phyloP scores from a whole-genome alignment of 2,113 vertebrate genomes.

The Dipodomys spectabilis region DNA sequence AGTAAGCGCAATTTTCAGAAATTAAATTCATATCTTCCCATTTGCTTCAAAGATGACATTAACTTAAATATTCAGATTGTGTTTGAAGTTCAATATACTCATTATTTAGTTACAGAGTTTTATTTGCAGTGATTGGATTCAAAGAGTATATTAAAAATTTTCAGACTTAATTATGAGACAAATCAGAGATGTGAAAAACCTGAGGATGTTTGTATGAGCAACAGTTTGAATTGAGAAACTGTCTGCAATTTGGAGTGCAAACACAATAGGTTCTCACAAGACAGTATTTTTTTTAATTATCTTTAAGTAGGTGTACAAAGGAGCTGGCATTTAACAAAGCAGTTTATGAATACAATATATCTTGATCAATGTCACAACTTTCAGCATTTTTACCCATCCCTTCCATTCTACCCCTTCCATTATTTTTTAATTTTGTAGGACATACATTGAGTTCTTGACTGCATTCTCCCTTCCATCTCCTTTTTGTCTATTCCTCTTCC shows the following conservation, averaged over 20 bases:
- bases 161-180: neutral
- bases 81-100: slow-evolving; percentile 24
- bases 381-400: no score
- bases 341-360: no score
- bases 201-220: neutral
- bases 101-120: slow-evolving; percentile 16
- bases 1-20: neutral
- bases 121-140: neutral
- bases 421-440: no score
- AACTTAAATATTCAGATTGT: slow-evolving; percentile 34
- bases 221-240: neutral
- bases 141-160: slow-evolving; percentile 48
- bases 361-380: no score
- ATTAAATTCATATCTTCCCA: slow-evolving; percentile 20
- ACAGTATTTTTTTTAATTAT: no score
- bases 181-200: neutral
- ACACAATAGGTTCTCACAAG: neutral
- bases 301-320: no score
- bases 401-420: no score
- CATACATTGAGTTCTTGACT: no score
- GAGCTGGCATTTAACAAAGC: no score
- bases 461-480: no score
- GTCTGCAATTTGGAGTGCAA: slow-evolving; percentile 6
- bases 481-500: no score
- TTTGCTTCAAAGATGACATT: slow-evolving; percentile 43